Base-by-base conservation (phyloP, 2,797 vertebrate species). In the Melanotaenia trifasciata region DNA sequence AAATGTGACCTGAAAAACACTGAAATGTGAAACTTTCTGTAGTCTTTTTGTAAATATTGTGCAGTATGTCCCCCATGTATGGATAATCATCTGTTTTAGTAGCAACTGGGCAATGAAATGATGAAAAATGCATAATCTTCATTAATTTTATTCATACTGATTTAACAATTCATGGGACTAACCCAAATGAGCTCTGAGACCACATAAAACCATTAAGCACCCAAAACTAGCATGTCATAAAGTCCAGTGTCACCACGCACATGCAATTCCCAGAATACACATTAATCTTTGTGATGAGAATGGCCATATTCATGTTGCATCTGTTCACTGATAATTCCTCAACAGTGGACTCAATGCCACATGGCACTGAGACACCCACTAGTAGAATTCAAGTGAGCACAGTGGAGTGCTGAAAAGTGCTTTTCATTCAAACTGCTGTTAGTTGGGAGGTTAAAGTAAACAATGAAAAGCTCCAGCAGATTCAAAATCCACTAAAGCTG, bases 291-390 rank as follows among this genome's bases (percentile, higher is more conserved):
- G 69, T 74, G 84, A 85, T 85, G 85, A 89, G 74, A 80, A 66
- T 32, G 74, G 78, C 84, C 84, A 84, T 84, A 86, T 90, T 90
- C 82, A 67, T 45, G 78, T 54, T 85, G 89, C 91, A 89, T 92
- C 89, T 90, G 89, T 84, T 90, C 81, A 8, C 80, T 78, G 69
- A 47, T 86, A 83, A 88, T 84, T 90, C 88, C 78, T 87, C 80
- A 79, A 68, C 72, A 35, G 82, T 75, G 65, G 85, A 83, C 83
- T 74, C 70, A 58, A 65, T 16, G 69, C 85, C 84, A 85, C 81
- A 87, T 80, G 80, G 83, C 74, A 10, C 47, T 22, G n/a, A 35
- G 73, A 66, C 50, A 64, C 67, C 78, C 75, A 57, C 74, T 24
- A 14, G 40, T 14, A 18, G 47, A 73, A 81, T 71, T 58, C 30